phyloP scores from a whole-genome alignment of 2,888 invertebrate species.

The Lasioglossum lativentre region DNA sequence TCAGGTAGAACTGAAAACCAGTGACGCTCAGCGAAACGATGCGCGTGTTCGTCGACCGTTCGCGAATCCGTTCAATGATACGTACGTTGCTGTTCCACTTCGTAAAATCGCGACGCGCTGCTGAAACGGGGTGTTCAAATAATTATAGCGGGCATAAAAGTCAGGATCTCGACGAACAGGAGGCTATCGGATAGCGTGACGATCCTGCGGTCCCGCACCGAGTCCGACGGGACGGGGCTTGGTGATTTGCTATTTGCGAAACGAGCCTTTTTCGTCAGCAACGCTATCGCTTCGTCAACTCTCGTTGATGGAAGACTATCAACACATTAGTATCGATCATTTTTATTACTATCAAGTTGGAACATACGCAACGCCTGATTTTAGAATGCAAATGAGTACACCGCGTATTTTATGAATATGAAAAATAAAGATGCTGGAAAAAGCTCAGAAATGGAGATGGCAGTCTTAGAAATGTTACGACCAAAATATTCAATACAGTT shows the following conservation, averaged over 20 bases:
- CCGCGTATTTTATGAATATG: no score
- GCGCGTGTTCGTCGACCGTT: constrained; percentile 23
- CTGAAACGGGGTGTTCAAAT: constrained; percentile 63
- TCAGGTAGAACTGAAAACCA: constrained; percentile 20
- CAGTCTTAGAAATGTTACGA: no score
- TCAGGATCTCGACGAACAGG: constrained; percentile 43
- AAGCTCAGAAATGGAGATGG: no score
- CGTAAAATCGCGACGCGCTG: constrained; percentile 68
- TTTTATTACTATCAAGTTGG: no score
- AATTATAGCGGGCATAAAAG: constrained; percentile 76
- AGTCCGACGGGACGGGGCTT: constrained; percentile 42
- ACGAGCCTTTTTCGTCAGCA: no score
- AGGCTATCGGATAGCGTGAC: constrained; percentile 45
- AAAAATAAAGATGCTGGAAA: no score
- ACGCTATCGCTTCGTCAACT: no score
- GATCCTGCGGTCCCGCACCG: constrained; percentile 55
- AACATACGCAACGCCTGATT: no score
- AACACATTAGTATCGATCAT: not conserved
- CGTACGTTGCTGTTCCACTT: constrained; percentile 74
- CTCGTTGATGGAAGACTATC: not conserved
- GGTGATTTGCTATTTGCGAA: not conserved
- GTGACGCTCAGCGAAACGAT: constrained; percentile 13
- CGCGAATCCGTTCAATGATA: constrained; percentile 49
- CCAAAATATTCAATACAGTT: no score
- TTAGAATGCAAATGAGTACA: no score